These are phyloP conservation scores for Nephrotoma flavescens DNA, from an alignment of 2,888 invertebrate genomes.

Conservation along the genomic window DNA sequence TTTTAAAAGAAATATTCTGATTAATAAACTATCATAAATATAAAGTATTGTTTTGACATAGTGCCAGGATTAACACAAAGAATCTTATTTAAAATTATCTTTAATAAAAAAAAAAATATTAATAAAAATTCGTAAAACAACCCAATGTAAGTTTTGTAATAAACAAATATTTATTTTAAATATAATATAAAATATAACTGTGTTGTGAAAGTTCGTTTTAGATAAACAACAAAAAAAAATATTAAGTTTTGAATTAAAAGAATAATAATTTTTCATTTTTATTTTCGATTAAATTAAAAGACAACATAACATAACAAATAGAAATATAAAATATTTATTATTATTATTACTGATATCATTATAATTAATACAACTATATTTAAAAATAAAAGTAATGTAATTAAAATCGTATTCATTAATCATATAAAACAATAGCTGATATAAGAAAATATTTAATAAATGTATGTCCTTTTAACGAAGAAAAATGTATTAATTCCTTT, in stretches of 20 bases:
- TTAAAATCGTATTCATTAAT: neutral
- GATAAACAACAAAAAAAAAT: neutral
- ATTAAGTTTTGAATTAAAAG: neutral
- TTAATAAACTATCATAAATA: neutral
- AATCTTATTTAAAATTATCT: neutral
- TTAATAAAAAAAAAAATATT: neutral
- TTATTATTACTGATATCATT: neutral
- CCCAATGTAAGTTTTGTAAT: neutral
- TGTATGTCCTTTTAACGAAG: neutral
- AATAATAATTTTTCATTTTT: neutral
- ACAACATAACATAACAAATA: neutral
- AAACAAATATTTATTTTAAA: conserved; percentile 1
- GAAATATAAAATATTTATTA: neutral
- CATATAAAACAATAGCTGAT: conserved; percentile 2
- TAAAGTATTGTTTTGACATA: no score
- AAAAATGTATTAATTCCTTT: neutral
- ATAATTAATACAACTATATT: neutral
- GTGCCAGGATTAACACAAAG: no score
- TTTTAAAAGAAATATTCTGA: neutral
- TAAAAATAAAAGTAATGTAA: neutral
- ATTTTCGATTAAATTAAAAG: neutral
- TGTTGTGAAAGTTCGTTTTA: conserved; percentile 2
- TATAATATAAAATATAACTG: neutral
- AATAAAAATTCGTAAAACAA: neutral
- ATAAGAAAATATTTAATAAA: neutral